Conservation (phyloP, 2,888 invertebrate genomes). For the Criorhina ranunculi region DNA sequence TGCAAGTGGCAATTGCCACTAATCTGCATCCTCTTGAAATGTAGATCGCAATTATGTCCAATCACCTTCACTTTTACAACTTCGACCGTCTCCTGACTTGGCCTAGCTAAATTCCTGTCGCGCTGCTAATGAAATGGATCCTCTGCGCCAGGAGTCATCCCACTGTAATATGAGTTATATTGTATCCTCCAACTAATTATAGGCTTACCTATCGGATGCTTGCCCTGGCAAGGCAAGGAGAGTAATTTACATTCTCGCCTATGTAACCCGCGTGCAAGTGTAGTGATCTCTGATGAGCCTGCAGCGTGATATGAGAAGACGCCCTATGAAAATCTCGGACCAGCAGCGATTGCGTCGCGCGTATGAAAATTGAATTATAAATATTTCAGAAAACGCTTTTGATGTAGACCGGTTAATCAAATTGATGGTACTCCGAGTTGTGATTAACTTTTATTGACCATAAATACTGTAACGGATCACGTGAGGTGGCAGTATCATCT, state of each 20-base stretch:
- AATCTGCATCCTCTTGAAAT: constrained; percentile 46
- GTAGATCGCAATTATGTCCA: constrained; percentile 56
- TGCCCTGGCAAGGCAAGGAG: constrained; percentile 14
- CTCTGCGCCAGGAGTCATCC: constrained; percentile 13
- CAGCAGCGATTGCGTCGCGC: constrained; percentile 17
- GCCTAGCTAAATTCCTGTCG: constrained; percentile 38
- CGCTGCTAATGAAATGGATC: constrained; percentile 29
- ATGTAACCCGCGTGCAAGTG: constrained; percentile 5
- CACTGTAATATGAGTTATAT: constrained; percentile 17
- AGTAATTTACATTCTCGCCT: constrained; percentile 48
- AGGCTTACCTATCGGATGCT: constrained; percentile 38
- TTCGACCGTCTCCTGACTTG: constrained; percentile 29
- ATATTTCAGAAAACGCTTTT: constrained; percentile 40
- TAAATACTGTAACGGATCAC: constrained; percentile 34
- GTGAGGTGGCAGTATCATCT: constrained; percentile 32
- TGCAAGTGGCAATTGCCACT: constrained; percentile 33
- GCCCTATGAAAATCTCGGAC: constrained; percentile 27
- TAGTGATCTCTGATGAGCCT: constrained; percentile 23
- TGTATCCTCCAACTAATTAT: constrained; percentile 59
- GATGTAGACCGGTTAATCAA: constrained; percentile 44
- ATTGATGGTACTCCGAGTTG: constrained; percentile 30
- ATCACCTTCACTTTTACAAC: constrained; percentile 65
- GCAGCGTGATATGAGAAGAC: constrained; percentile 14
- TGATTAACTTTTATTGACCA: constrained; percentile 42
- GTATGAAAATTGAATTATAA: constrained; percentile 52